Evolutionary conservation across 2,888 invertebrate genomes (phyloP).

Genomic region (Dendrolimus houi): DNA sequence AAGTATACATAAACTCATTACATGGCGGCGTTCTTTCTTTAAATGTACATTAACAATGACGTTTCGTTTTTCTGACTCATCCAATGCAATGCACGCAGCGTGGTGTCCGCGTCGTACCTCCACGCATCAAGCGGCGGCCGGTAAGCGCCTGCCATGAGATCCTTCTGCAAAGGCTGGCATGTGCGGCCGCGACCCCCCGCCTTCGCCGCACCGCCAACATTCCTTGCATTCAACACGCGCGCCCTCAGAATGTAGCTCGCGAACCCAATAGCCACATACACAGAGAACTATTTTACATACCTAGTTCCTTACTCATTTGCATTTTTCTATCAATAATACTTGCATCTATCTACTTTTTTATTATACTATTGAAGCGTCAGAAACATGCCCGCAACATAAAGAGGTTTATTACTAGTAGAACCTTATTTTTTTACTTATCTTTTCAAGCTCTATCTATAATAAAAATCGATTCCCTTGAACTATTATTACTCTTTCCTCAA

Average conservation of each 20-base stretch:
- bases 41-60: slow-evolving; percentile 42
- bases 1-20: not conserved
- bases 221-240: slow-evolving; percentile 60
- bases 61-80: slow-evolving; percentile 70
- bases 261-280: slow-evolving; percentile 45
- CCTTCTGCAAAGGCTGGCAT: slow-evolving; percentile 23
- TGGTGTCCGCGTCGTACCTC: slow-evolving; percentile 53
- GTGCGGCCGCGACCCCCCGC: slow-evolving; percentile 39
- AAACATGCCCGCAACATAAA: too few relatives aligned
- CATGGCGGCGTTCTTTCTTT: slow-evolving; percentile 15
- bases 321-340: slow-evolving; percentile 6
- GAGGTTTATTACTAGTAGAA: too few relatives aligned
- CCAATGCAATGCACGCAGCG: slow-evolving; percentile 60
- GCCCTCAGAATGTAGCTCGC: slow-evolving; percentile 64
- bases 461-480: too few relatives aligned
- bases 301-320: slow-evolving; percentile 34
- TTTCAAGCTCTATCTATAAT: too few relatives aligned
- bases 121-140: slow-evolving; percentile 32
- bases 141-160: slow-evolving; percentile 34
- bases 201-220: slow-evolving; percentile 49
- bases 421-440: too few relatives aligned
- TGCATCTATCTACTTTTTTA: too few relatives aligned
- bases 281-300: slow-evolving; percentile 51
- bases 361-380: too few relatives aligned
- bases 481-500: too few relatives aligned